A percentile compares a stretch with the other conserved stretches of the same genome.
These are phyloP conservation scores for Etheostoma spectabile DNA, from an alignment of 2,113 vertebrate species.

Conservation along the genomic window DNA sequence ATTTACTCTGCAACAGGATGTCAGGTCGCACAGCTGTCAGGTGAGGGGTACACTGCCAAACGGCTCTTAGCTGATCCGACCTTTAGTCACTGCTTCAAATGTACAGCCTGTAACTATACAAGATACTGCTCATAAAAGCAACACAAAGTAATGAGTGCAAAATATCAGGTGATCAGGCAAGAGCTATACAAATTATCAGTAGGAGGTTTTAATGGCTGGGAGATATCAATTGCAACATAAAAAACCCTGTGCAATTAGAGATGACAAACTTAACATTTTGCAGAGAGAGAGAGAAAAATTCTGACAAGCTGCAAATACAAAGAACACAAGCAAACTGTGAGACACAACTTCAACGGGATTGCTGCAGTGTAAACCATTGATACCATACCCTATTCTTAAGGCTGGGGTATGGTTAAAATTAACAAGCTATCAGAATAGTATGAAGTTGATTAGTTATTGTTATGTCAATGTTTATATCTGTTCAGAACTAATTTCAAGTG, in stretches of 20 bases:
- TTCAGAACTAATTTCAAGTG: too few relatives aligned
- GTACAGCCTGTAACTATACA: neutral
- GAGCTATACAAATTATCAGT: neutral
- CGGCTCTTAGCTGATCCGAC: neutral
- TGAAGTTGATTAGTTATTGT: too few relatives aligned
- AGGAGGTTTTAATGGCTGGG: neutral
- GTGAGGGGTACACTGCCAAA: conserved; percentile 3
- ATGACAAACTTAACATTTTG: too few relatives aligned
- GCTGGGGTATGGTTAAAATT: too few relatives aligned
- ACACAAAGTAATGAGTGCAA: neutral
- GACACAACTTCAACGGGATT: neutral
- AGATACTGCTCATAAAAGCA: too few relatives aligned
- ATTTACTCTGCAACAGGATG: conserved; percentile 14
- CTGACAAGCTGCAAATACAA: neutral
- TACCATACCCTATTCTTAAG: too few relatives aligned
- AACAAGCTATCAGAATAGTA: too few relatives aligned
- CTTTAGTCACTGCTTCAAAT: neutral
- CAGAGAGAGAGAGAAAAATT: too few relatives aligned
- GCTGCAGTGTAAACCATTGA: too few relatives aligned
- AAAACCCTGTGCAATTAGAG: too few relatives aligned
- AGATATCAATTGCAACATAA: too few relatives aligned
- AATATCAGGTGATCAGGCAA: neutral
- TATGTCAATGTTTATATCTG: too few relatives aligned
- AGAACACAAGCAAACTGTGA: neutral
- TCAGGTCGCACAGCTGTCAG: conserved; percentile 38